Evolutionary conservation across 2,113 vertebrate genomes (phyloP), one percentile per base, ranked within the genome.

Genomic region (Centropus unirufus): DNA sequence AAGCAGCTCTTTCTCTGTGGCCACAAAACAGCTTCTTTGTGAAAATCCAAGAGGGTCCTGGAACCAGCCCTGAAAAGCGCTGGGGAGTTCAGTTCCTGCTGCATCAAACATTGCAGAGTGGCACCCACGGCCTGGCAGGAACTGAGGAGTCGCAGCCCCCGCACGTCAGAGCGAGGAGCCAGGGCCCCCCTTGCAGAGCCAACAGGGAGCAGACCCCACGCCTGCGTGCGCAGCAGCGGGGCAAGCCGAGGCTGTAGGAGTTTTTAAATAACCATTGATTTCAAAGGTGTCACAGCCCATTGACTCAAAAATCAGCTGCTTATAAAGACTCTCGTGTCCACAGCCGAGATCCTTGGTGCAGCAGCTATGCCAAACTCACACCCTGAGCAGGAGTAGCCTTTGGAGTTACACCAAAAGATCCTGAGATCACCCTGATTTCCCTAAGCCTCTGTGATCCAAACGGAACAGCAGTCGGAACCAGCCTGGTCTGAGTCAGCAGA

Each of bases 261-360:
- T 97, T 92, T 92, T 92, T 97, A 97, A 97, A 97, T 96, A 97
- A 95, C 49, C 95, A 97, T 97, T 89, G 96, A 97, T 97, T 97
- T 95, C 82, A 93, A 92, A 96, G 83, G 78, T 79, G 95, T 96
- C 95, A 97, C 89, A 95, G 96, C 84, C 95, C 91, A 97, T 95
- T 97, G 95, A 97, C 90, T 93, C 95, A 97, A 97, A 97, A 96
- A 92, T 89, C 94, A 96, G 95, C 92, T 90, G 67, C 93, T 96
- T 80, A 59, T 26, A 66, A 85, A 93, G 93, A 58, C 82, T 95
- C 89, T 77, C 0, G 0, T 49, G 76, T 24, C 93, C 92, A 12
- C 19, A 66, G 23, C 92, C 62, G 66, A 84, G 83, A 70, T 52
- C 75, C 75, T 6, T 61, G 84, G 84, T 2, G 55, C n/a, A 8